These are phyloP conservation scores for Albula goreensis DNA, from an alignment of 2,113 vertebrate species.

Conservation along the genomic window DNA sequence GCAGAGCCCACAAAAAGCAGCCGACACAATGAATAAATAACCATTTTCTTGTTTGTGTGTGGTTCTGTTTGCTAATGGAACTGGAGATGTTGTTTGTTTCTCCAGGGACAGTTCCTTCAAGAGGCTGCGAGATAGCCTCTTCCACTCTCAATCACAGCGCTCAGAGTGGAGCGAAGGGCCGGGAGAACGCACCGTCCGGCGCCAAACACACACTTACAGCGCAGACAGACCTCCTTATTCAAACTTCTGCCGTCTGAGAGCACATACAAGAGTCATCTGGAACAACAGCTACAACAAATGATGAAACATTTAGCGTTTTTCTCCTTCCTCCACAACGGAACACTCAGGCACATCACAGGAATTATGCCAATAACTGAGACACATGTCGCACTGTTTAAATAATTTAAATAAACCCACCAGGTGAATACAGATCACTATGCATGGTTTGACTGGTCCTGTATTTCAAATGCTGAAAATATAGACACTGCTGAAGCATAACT, in stretches of 20 bases:
- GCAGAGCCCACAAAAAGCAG: background rate
- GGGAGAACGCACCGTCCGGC: background rate
- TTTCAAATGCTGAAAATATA: too few relatives aligned
- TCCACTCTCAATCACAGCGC: background rate
- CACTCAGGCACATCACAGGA: constrained; percentile 43
- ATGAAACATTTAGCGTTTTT: constrained; percentile 58
- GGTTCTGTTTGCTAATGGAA: constrained; percentile 42
- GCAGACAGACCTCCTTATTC: background rate
- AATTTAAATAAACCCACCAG: too few relatives aligned
- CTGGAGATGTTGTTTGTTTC: constrained; percentile 35
- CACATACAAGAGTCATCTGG: constrained; percentile 36
- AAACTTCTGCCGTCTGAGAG: constrained; percentile 12
- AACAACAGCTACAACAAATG: constrained; percentile 51
- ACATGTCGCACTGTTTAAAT: background rate
- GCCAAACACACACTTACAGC: background rate
- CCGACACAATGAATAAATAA: constrained; percentile 55
- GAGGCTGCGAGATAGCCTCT: constrained; percentile 31
- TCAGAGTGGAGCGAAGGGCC: background rate
- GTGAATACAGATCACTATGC: too few relatives aligned
- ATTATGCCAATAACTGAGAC: background rate
- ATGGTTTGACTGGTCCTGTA: too few relatives aligned
- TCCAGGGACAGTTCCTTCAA: constrained; percentile 39
- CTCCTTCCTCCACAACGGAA: constrained; percentile 63
- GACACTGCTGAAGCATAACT: too few relatives aligned
- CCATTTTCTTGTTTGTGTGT: constrained; percentile 14